These are phyloP conservation scores for Biston betularia DNA, from an alignment of 2,888 invertebrate species.

Conservation along the genomic window DNA sequence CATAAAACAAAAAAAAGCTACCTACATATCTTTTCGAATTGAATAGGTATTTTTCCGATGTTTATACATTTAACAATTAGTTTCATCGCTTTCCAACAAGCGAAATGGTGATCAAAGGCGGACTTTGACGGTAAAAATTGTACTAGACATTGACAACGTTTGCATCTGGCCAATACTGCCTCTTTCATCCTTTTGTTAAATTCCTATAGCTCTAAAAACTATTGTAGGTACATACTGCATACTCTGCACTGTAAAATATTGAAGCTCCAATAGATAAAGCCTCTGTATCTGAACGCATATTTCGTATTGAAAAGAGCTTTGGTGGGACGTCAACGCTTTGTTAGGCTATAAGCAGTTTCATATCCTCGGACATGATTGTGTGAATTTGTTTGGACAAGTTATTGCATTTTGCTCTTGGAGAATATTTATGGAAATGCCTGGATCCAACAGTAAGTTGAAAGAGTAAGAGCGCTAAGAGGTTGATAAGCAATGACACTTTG, in stretches of 20 bases:
- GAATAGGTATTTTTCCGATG: too few relatives aligned
- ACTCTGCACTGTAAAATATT: background rate
- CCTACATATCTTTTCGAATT: too few relatives aligned
- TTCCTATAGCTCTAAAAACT: constrained; percentile 1
- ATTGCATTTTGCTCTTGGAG: constrained; percentile 8
- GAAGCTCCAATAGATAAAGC: constrained; percentile 22
- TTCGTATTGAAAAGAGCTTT: constrained; percentile 23
- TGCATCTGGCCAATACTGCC: background rate
- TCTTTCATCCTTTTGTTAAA: background rate
- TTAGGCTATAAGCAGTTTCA: constrained; percentile 9
- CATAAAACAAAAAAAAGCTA: too few relatives aligned
- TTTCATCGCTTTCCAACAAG: too few relatives aligned
- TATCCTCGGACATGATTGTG: constrained; percentile 15
- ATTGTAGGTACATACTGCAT: constrained; percentile 23
- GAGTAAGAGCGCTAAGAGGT: too few relatives aligned
- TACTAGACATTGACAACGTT: background rate
- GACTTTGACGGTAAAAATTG: too few relatives aligned
- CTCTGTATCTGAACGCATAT: constrained; percentile 16
- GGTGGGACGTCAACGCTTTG: constrained; percentile 3
- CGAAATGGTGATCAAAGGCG: too few relatives aligned
- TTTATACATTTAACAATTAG: too few relatives aligned
- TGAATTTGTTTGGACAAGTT: constrained; percentile 15
- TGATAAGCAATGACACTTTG: too few relatives aligned
- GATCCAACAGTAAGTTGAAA: background rate
- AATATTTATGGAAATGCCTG: background rate